Percentiles rank a stretch among this genome's conserved stretches.
phyloP scores from a whole-genome alignment of 2,888 invertebrate species.

The Drosophila affinis region DNA sequence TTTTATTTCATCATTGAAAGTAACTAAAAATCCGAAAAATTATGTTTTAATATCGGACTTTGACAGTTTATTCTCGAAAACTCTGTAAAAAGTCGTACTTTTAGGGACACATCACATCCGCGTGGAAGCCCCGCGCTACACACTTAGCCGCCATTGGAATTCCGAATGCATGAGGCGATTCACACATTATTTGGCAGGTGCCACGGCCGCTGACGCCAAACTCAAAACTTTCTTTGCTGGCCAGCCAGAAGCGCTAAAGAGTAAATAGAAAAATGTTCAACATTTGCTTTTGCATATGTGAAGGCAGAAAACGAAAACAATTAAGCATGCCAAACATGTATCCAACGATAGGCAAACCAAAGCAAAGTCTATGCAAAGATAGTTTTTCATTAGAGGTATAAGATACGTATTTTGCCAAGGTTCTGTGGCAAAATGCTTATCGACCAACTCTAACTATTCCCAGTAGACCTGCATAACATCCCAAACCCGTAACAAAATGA shows the following conservation, averaged over 20 bases:
- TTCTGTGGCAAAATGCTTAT: too few species aligned
- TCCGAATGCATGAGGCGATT: constrained; percentile 39
- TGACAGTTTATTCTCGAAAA: too few species aligned
- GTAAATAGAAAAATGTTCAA: constrained; percentile 57
- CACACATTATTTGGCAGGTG: constrained; percentile 59
- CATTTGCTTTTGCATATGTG: constrained; percentile 47
- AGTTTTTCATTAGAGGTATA: too few species aligned
- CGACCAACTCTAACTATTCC: too few species aligned
- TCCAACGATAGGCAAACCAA: constrained; percentile 28
- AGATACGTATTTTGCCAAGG: too few species aligned
- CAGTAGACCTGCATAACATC: too few species aligned
- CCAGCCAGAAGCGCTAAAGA: constrained; percentile 14
- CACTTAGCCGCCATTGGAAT: constrained; percentile 34
- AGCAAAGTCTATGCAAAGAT: neutral
- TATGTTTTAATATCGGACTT: neutral
- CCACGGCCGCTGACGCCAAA: constrained; percentile 40
- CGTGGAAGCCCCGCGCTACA: constrained; percentile 13
- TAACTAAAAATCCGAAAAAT: too few species aligned
- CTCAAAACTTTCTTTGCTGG: constrained; percentile 62
- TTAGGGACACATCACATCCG: constrained; percentile 18
- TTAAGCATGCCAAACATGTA: constrained; percentile 63
- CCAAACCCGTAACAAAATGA: too few species aligned
- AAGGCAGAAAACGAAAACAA: constrained; percentile 52
- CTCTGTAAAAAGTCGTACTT: neutral
- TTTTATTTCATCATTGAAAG: too few species aligned